A percentile compares a stretch with the other conserved stretches of the same genome.
Conservation (phyloP, 2,113 vertebrate species). For the Prinia subflava region DNA sequence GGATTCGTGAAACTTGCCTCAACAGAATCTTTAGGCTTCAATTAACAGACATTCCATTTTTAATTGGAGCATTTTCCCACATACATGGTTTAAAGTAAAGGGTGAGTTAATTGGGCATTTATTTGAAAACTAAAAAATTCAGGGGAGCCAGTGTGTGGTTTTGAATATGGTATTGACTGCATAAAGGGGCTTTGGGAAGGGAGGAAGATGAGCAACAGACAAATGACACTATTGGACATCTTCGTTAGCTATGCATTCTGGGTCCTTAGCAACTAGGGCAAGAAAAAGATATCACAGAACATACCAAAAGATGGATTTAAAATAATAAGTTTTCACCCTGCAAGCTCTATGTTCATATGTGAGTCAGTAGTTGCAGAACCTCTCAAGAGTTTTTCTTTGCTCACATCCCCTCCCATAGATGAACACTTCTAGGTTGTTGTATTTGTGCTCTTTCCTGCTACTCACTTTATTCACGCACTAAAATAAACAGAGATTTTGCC, state of each 20-base stretch:
- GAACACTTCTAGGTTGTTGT: neutral
- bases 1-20: neutral
- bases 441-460: neutral
- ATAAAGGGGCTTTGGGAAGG: neutral
- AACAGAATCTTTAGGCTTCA: constrained; percentile 33
- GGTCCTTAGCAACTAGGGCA: neutral
- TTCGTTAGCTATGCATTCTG: neutral
- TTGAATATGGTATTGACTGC: neutral
- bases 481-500: neutral
- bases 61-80: constrained; percentile 17
- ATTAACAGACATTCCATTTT: constrained; percentile 26
- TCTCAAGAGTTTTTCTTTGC: neutral
- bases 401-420: neutral
- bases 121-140: neutral
- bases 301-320: neutral
- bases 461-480: neutral
- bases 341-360: neutral
- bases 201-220: neutral
- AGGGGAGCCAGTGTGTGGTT: neutral
- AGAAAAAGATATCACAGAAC: neutral
- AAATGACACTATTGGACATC: neutral
- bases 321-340: neutral
- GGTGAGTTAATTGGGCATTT: neutral
- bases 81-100: neutral
- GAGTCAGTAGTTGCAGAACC: neutral